Evolutionary conservation across 2,113 vertebrate genomes (phyloP).

Genomic region (Urocitellus parryii): DNA sequence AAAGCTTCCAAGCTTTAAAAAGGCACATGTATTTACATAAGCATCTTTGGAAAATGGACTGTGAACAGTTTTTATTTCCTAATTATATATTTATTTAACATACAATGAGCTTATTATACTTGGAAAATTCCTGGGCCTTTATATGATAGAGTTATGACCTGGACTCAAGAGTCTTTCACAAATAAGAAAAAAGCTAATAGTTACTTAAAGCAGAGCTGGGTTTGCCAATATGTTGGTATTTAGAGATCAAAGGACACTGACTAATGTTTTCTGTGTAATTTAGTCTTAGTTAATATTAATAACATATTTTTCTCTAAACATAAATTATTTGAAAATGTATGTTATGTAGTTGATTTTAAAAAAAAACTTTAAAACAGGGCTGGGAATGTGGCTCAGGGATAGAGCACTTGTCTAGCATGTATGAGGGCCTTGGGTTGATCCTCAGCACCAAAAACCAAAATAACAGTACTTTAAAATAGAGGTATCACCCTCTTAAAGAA

Average conservation of each 20-base stretch:
- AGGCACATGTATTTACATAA: neutral
- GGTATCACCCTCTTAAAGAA: neutral
- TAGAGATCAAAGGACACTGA: neutral
- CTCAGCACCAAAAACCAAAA: no score
- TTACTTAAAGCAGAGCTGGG: neutral
- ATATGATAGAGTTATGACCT: neutral
- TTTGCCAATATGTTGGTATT: neutral
- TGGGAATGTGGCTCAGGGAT: no score
- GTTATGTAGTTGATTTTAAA: neutral
- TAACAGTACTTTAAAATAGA: neutral
- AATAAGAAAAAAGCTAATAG: neutral
- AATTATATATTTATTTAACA: neutral
- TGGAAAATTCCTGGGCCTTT: neutral
- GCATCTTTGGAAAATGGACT: neutral
- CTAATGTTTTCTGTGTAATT: neutral
- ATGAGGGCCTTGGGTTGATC: no score
- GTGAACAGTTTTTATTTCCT: neutral
- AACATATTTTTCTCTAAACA: neutral
- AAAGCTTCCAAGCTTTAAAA: slow-evolving; percentile 31
- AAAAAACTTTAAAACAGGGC: neutral
- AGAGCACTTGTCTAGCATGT: no score
- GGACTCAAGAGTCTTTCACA: neutral
- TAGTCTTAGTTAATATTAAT: neutral
- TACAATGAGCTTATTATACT: neutral
- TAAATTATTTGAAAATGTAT: no score